These are phyloP conservation scores for Brachionus rotundiformis DNA, from an alignment of 1,140 invertebrate species.

Conservation along the genomic window DNA sequence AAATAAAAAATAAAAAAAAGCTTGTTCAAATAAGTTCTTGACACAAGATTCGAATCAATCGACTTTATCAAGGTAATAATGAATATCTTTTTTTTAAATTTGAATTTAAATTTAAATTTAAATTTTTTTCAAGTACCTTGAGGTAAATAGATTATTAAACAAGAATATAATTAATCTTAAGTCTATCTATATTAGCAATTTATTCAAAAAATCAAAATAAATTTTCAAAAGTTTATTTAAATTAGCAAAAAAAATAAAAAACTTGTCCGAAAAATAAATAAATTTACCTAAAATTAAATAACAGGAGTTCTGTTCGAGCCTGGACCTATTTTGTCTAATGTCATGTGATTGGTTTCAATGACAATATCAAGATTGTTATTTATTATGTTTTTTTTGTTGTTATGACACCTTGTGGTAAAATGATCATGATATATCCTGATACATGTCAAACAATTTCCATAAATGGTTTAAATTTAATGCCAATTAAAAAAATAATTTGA, in stretches of 20 bases:
- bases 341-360: neutral
- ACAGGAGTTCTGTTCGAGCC: too few species aligned
- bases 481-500: neutral
- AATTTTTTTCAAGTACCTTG: neutral
- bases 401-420: neutral
- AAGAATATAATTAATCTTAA: neutral
- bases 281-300: too few species aligned
- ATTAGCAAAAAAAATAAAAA: too few species aligned
- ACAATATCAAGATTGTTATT: neutral
- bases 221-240: neutral
- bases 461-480: neutral
- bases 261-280: too few species aligned
- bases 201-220: neutral
- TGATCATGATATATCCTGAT: neutral
- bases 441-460: neutral
- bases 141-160: neutral
- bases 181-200: too few species aligned
- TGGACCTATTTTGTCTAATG: neutral
- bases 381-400: neutral
- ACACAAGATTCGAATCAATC: neutral
- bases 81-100: neutral
- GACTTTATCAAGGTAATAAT: conserved; percentile 9
- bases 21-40: neutral
- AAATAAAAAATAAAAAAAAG: neutral
- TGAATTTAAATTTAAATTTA: too few species aligned